Base-by-base conservation (phyloP, 2,888 invertebrate genomes). In the Merodon equestris region DNA sequence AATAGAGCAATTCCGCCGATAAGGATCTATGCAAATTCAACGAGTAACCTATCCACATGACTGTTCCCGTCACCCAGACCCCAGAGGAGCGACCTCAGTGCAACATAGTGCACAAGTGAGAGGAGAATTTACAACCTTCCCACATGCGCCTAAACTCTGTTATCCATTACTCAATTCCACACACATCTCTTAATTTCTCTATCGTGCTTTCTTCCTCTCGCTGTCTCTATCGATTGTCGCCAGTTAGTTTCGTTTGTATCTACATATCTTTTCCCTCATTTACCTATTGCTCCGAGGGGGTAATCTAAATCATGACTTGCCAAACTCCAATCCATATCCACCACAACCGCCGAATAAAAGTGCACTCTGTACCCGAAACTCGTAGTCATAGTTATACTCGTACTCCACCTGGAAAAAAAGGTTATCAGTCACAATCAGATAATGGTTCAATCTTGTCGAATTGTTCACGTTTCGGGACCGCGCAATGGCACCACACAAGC, bases 401-500 rank as follows among this genome's bases (percentile, higher is more conserved):
- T 57, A 76, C 73, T 81, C 82, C 83, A 81, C 83, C 82, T 82
- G 73, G 82, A 82, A 48, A 71, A 27, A 82, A 82, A 85, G 87
- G 85, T 87, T 88, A 87, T 88, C 88, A 83, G 60, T 51, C 63
- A 81, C 82, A 81, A 87, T 87, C 87, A 84, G 85, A 84, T 88
- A 87, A 87, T 88, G 87, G 86, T 88, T 87, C 86, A 87, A 88
- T 88, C 86, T 87, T 81, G 83, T 84, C 79, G 81, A 81, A 81
- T 73, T 79, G 79, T 79, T 74, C 79, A 79, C 79, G 79, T 79
- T 79, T 79, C 71, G 40, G n/a, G 70, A 58, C 73, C 79, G 63
- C 27, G 73, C 58, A 72, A 57, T 60, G 40, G 54, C 61, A 40
- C 54, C 73, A 66, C 58, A 61, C 63, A 54, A 50, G 44, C 56